Conservation (phyloP, 2,797 vertebrate species). For the Falco cherrug region DNA sequence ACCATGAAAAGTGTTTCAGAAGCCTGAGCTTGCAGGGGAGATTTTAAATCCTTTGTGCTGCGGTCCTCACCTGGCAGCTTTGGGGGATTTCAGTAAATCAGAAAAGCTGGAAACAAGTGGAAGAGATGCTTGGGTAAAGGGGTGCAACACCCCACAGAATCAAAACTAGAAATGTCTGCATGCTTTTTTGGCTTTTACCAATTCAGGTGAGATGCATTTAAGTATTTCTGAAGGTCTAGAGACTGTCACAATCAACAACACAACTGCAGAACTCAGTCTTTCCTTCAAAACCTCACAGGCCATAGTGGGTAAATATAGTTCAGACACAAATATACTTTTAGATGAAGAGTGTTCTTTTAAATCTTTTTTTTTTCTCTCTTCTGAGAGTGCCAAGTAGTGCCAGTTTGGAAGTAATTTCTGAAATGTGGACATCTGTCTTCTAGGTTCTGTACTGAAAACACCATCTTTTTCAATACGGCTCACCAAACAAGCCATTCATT, state of each 20-base stretch:
- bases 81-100: not conserved
- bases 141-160: not conserved
- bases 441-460: constrained; percentile 59
- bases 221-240: not conserved
- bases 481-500: constrained; percentile 55
- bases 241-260: not conserved
- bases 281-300: not conserved
- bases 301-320: constrained; percentile 32
- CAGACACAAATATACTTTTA: constrained; percentile 32
- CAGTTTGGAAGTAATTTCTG: constrained; percentile 55
- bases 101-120: not conserved
- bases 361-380: not conserved
- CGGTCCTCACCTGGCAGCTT: not conserved
- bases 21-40: not conserved
- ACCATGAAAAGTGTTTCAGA: not conserved
- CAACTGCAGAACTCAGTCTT: not conserved
- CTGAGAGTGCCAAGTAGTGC: constrained; percentile 17
- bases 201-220: not conserved
- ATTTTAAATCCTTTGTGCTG: not conserved
- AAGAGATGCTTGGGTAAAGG: not conserved
- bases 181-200: not conserved
- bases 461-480: constrained; percentile 44
- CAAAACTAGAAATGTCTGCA: not conserved
- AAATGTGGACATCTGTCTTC: constrained; percentile 65
- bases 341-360: constrained; percentile 21